These are phyloP conservation scores for Styela clava DNA, from an alignment of 23 tunicate genomes.

Conservation along the genomic window DNA sequence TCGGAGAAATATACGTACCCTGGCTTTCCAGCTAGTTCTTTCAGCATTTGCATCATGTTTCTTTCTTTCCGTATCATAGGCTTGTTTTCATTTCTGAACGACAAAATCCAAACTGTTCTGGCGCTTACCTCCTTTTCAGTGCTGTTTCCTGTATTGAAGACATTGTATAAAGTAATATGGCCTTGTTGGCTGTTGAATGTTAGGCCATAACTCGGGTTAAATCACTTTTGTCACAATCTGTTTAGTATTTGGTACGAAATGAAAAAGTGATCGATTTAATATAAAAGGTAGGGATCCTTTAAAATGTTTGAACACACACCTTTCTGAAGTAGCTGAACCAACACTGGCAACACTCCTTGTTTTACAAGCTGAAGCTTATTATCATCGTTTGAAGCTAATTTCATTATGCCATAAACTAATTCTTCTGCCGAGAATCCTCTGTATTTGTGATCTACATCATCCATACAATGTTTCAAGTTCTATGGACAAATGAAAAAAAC, in stretches of 20 bases:
- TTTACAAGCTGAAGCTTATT: slow-evolving; percentile 39
- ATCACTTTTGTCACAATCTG: too few species aligned
- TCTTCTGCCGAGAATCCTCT: slow-evolving; percentile 56
- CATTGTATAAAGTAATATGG: too few species aligned
- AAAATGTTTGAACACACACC: too few species aligned
- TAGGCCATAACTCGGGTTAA: too few species aligned
- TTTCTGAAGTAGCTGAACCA: slow-evolving; percentile 25
- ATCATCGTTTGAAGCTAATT: slow-evolving; percentile 54
- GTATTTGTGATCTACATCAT: slow-evolving; percentile 18
- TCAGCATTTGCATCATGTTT: background rate
- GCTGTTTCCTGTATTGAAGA: slow-evolving; percentile 30
- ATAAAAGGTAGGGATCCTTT: too few species aligned
- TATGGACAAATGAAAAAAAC: background rate
- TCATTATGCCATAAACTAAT: slow-evolving; percentile 37
- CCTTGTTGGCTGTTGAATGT: too few species aligned
- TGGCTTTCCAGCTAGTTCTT: background rate
- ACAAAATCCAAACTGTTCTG: slow-evolving; percentile 54
- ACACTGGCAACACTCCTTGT: slow-evolving; percentile 36
- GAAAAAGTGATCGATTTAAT: too few species aligned
- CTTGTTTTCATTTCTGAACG: slow-evolving; percentile 48
- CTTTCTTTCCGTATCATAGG: background rate
- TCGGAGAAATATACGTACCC: too few species aligned
- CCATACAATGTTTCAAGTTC: slow-evolving; percentile 10
- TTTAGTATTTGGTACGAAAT: too few species aligned
- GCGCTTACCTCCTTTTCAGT: slow-evolving; percentile 41